These are phyloP conservation scores for Schrankia costaestrigalis DNA, from an alignment of 2,888 invertebrate genomes.

Conservation along the genomic window DNA sequence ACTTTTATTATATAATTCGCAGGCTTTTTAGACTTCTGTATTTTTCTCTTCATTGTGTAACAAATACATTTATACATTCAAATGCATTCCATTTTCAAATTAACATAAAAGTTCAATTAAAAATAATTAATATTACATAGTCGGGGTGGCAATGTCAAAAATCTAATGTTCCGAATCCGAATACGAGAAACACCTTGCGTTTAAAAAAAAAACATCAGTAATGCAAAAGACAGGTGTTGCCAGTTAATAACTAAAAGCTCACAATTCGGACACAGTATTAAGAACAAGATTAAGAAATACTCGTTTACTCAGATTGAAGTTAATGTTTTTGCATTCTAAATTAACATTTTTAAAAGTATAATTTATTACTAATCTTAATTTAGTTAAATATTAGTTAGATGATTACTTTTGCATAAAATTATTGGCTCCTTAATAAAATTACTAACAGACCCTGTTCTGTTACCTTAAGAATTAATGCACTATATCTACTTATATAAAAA, in stretches of 20 bases:
- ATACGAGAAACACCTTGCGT: conserved; percentile 56
- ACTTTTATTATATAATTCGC: no score
- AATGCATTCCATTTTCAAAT: not conserved
- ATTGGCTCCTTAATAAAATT: no score
- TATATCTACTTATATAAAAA: no score
- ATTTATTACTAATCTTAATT: no score
- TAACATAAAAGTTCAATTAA: conserved; percentile 3
- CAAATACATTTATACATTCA: not conserved
- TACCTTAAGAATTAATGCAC: no score
- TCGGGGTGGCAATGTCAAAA: conserved; percentile 26
- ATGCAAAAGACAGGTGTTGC: conserved; percentile 61
- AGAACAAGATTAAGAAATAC: conserved; percentile 23
- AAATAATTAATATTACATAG: conserved; percentile 9
- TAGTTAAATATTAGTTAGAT: no score
- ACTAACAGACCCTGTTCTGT: no score
- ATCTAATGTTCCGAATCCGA: conserved; percentile 52
- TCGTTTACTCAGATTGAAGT: conserved; percentile 17
- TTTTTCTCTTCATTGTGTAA: no score
- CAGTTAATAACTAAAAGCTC: conserved; percentile 31
- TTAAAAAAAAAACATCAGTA: conserved; percentile 48
- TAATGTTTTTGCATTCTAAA: not conserved
- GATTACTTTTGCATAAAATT: no score
- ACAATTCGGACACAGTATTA: conserved; percentile 24
- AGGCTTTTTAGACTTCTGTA: no score
- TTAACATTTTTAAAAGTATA: no score